A percentile compares a stretch with the other conserved stretches of the same genome.
These are phyloP conservation scores for Aurelia sp. DNA, from an alignment of 30 jellyfish, hydroid and myxozoan species.

Conservation along the genomic window DNA sequence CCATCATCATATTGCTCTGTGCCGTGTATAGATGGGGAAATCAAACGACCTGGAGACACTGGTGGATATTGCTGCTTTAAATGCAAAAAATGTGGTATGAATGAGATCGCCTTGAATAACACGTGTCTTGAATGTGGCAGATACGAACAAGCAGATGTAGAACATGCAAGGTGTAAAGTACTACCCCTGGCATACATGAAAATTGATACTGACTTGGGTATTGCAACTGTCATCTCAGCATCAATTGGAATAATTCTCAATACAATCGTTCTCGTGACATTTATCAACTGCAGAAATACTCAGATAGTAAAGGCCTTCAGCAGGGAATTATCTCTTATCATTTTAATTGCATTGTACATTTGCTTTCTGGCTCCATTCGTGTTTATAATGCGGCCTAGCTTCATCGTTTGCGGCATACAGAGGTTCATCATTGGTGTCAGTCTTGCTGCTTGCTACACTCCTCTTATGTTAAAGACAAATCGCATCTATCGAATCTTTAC, in stretches of 20 bases:
- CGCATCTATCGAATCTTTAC: conserved; percentile 84
- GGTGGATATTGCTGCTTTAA: conserved; percentile 38
- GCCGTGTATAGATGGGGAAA: conserved; percentile 55
- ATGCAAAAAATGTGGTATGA: conserved; percentile 20
- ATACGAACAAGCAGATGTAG: conserved; percentile 1
- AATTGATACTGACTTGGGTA: not conserved
- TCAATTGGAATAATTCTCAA: conserved; percentile 42
- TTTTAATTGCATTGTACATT: conserved; percentile 66
- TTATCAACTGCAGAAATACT: conserved; percentile 20
- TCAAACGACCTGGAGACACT: not conserved
- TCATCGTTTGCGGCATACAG: conserved; percentile 63
- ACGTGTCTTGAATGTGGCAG: conserved; percentile 19
- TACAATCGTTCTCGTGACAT: conserved; percentile 22
- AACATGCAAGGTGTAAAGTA: conserved; percentile 7
- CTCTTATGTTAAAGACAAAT: conserved; percentile 81
- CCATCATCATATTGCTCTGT: conserved; percentile 50
- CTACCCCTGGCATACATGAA: conserved; percentile 20
- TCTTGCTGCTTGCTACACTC: conserved; percentile 85
- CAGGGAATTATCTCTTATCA: conserved; percentile 48
- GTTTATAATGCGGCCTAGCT: conserved; percentile 38
- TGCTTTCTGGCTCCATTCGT: conserved; percentile 68
- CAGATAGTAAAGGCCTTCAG: conserved; percentile 69
- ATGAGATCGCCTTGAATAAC: conserved; percentile 11
- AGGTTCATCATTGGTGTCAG: conserved; percentile 80
- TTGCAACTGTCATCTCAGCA: conserved; percentile 8